Conservation (phyloP, 2,797 vertebrate genomes). For the Platyrinchus mystaceus region DNA sequence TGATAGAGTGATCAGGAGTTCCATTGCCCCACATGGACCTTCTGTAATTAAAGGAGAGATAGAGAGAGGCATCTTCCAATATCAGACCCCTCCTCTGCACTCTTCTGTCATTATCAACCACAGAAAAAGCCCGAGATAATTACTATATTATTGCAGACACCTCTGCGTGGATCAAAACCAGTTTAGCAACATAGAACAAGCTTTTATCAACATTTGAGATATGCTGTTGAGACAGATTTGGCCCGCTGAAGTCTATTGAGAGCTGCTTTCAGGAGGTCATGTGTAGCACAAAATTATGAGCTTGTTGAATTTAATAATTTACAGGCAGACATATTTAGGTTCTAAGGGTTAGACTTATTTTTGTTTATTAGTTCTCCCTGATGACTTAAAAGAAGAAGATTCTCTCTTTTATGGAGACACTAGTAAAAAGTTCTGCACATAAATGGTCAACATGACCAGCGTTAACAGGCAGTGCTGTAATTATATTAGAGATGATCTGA, state of each 20-base stretch:
- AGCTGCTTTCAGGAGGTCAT: neutral
- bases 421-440: neutral
- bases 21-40: neutral
- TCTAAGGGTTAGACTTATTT: neutral
- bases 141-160: neutral
- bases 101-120: neutral
- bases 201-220: neutral
- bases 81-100: neutral
- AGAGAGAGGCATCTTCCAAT: neutral
- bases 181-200: neutral
- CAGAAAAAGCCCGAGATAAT: neutral
- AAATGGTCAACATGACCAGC: neutral
- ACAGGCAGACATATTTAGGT: neutral
- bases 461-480: neutral
- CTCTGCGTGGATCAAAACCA: neutral
- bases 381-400: neutral
- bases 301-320: neutral
- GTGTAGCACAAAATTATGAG: neutral
- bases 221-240: neutral
- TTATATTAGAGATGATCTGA: neutral
- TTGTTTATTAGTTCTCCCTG: neutral
- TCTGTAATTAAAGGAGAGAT: neutral
- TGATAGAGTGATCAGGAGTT: neutral
- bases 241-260: neutral
- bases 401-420: neutral